Conservation (phyloP, 2,797 vertebrate genomes). For the Ispidina lecontei region DNA sequence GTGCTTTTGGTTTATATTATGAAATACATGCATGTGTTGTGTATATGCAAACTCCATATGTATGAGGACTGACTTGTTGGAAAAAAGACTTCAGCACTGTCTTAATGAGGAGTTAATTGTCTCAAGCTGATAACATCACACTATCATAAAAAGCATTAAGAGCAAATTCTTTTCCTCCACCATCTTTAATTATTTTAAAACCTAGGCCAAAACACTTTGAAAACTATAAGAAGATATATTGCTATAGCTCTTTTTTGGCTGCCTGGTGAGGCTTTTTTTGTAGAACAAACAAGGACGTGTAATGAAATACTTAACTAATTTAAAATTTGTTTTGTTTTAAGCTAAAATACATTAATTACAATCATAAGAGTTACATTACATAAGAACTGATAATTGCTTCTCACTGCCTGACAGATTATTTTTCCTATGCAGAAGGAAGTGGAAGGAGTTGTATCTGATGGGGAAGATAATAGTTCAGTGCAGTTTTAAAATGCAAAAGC, state of each 20-base stretch:
- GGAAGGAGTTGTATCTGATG: not conserved
- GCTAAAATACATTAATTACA: not conserved
- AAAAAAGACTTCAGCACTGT: not conserved
- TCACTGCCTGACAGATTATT: not conserved
- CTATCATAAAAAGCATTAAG: not conserved
- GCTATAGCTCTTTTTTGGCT: not conserved
- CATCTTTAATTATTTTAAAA: not conserved
- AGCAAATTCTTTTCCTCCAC: not conserved
- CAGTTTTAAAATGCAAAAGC: not conserved
- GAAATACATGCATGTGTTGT: not conserved
- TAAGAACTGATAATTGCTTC: not conserved
- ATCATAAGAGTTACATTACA: not conserved
- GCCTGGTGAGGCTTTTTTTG: not conserved
- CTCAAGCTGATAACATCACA: not conserved
- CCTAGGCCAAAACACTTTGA: not conserved
- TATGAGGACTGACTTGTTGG: not conserved
- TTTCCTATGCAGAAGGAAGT: not conserved
- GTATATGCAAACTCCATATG: not conserved
- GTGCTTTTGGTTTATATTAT: not conserved
- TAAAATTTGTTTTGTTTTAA: not conserved
- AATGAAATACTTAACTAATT: not conserved
- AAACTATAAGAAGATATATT: not conserved
- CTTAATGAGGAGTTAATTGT: not conserved
- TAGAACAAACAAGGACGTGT: not conserved
- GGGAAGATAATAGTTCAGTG: not conserved